Evolutionary conservation across 2,113 vertebrate genomes (phyloP).

Genomic region (Fulmarus glacialis): DNA sequence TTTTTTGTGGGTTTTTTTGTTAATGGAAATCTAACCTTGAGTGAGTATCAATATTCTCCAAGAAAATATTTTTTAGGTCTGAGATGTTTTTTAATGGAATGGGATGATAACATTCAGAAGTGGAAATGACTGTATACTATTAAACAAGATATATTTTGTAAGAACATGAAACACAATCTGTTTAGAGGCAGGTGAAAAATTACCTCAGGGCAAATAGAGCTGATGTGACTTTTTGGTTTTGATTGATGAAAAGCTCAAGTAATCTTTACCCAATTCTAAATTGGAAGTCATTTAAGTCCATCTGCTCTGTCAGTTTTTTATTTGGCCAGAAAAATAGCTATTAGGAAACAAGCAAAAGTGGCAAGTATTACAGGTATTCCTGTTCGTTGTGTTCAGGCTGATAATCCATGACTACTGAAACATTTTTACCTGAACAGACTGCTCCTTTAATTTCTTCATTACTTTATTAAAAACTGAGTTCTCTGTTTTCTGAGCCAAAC

Average conservation of each 20-base stretch:
- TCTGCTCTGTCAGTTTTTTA: background rate
- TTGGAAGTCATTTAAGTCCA: background rate
- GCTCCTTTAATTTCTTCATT: background rate
- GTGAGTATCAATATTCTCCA: background rate
- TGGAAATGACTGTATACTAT: background rate
- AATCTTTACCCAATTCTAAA: background rate
- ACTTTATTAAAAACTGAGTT: background rate
- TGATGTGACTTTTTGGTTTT: background rate
- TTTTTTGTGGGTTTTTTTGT: rapidly evolving
- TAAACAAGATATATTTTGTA: slow-evolving; percentile 9
- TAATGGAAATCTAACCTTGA: background rate
- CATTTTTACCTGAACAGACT: background rate
- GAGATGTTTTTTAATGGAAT: background rate
- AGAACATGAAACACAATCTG: background rate
- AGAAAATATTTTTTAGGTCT: background rate
- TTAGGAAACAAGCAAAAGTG: background rate
- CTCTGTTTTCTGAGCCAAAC: background rate
- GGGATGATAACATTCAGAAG: background rate
- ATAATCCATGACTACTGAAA: background rate
- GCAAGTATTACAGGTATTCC: background rate
- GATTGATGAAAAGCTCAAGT: slow-evolving; percentile 28
- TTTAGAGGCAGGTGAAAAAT: slow-evolving; percentile 16
- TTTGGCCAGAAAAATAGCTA: background rate
- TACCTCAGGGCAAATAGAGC: background rate
- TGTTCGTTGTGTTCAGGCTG: background rate